phyloP scores from a whole-genome alignment of 2,113 vertebrate species.

The Baryphthengus martii region DNA sequence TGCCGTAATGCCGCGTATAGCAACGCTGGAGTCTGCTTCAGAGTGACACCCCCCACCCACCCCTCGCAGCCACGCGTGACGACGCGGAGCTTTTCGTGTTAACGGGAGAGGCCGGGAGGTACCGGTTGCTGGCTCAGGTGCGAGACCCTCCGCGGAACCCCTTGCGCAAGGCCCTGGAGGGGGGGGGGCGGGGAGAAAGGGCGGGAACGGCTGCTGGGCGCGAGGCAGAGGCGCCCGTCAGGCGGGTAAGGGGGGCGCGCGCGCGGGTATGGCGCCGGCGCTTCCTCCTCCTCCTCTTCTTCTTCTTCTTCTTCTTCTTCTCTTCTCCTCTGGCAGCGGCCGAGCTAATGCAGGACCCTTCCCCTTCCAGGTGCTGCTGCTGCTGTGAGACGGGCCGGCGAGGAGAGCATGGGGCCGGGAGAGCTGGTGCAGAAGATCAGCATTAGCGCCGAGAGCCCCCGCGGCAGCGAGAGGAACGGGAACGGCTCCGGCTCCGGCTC shows the following conservation, averaged over 20 bases:
- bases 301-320: fast-evolving
- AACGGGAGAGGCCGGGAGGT: fast-evolving
- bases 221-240: background rate
- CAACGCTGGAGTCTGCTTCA: fast-evolving
- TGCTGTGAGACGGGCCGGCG: background rate
- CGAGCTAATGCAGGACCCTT: background rate
- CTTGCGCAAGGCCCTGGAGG: fast-evolving
- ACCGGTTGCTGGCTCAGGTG: background rate
- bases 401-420: conserved; percentile 55
- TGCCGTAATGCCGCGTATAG: fast-evolving
- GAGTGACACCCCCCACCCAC: too few relatives aligned
- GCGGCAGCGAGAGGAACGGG: background rate
- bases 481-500: background rate
- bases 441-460: conserved; percentile 50
- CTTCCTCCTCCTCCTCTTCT: fast-evolving
- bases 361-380: background rate
- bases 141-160: background rate
- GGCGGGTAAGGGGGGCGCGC: background rate
- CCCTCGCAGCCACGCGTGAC: too few relatives aligned
- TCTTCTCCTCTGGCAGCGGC: fast-evolving
- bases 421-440: conserved; percentile 59
- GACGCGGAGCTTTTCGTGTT: fast-evolving
- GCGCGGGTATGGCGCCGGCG: background rate
- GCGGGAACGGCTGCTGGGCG: background rate
- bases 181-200: background rate